Evolutionary conservation across 1,140 invertebrate species (phyloP).

Genomic region (Drosophila miranda): DNA sequence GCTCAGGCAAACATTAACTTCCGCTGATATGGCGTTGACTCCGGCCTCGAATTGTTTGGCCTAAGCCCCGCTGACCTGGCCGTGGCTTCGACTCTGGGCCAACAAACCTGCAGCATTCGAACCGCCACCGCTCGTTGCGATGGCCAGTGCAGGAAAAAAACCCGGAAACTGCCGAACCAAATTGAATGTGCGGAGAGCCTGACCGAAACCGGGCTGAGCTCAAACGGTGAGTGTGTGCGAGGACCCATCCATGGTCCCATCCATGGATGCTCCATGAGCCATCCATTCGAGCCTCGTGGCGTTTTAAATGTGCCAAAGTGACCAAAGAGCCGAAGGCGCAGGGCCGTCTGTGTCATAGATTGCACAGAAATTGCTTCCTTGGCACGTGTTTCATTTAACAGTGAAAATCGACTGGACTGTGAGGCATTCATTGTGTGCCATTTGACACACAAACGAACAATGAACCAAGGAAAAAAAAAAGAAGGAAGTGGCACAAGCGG

Average conservation of each 20-base stretch:
- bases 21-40: slow-evolving; percentile 24
- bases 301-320: slow-evolving; percentile 64
- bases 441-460: slow-evolving; percentile 44
- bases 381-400: slow-evolving; percentile 79
- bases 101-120: slow-evolving; percentile 18
- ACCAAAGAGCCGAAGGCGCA: slow-evolving; percentile 51
- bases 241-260: background rate
- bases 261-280: slow-evolving; percentile 1
- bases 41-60: slow-evolving; percentile 5
- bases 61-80: slow-evolving; percentile 7
- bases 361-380: slow-evolving; percentile 77
- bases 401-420: slow-evolving; percentile 56
- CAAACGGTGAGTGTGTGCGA: background rate
- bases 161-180: slow-evolving; percentile 59
- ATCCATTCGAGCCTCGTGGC: slow-evolving; percentile 44
- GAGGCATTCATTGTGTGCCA: slow-evolving; percentile 64
- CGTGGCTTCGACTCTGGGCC: background rate
- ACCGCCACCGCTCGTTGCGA: background rate
- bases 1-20: slow-evolving; percentile 52
- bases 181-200: slow-evolving; percentile 56
- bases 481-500: no score
- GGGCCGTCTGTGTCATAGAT: slow-evolving; percentile 58
- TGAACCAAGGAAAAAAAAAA: background rate
- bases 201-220: slow-evolving; percentile 19
- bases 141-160: slow-evolving; percentile 6